phyloP scores from a whole-genome alignment of 1,140 invertebrate genomes.

The Andricus grossulariae region DNA sequence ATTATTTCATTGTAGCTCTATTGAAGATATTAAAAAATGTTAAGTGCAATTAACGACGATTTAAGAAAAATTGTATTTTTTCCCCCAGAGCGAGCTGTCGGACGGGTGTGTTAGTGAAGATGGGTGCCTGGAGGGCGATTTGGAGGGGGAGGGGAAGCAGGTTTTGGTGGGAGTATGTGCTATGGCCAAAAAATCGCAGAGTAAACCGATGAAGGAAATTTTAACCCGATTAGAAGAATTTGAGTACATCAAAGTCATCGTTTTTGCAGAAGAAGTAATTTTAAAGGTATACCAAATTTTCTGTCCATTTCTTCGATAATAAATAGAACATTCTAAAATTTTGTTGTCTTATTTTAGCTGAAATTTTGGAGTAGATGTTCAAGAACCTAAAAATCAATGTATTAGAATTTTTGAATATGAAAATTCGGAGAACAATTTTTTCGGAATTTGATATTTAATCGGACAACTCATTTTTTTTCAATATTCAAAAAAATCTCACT shows the following conservation, averaged over 20 bases:
- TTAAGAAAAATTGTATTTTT: conserved; percentile 40
- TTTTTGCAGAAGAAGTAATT: conserved; percentile 96
- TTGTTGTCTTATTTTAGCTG: background rate
- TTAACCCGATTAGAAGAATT: conserved; percentile 95
- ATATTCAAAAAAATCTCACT: no score
- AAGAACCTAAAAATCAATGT: no score
- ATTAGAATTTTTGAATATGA: no score
- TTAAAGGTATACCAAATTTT: conserved; percentile 81
- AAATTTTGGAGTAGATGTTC: no score
- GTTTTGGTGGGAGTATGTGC: conserved; percentile 98
- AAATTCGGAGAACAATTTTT: no score
- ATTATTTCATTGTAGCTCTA: no score
- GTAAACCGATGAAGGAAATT: conserved; percentile 99
- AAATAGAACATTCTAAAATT: background rate
- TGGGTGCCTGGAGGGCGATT: conserved; percentile 68
- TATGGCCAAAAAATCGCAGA: conserved; percentile 99
- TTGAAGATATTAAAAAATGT: no score
- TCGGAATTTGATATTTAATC: no score
- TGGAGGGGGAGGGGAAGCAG: conserved; percentile 84
- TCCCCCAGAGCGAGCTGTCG: conserved; percentile 83
- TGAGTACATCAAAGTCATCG: conserved; percentile 94
- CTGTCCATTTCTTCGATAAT: background rate
- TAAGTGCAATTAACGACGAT: no score
- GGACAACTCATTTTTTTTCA: no score
- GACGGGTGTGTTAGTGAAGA: conserved; percentile 80